Conservation (phyloP, 1,140 invertebrate genomes). For the Yoshiicerus persimilis region DNA sequence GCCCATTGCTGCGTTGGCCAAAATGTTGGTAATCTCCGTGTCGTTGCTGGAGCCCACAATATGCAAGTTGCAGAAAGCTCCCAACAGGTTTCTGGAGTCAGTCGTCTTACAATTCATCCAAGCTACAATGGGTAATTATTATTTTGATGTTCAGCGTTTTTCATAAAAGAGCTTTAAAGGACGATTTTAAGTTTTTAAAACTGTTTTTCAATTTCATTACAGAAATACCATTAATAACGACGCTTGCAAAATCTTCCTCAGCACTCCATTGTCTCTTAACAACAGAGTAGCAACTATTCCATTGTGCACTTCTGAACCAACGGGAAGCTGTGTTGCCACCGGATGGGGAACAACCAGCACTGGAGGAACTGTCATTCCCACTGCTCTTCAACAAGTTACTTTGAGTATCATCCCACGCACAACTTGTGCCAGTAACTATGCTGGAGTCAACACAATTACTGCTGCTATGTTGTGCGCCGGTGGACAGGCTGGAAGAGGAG, state of each 20-base stretch:
- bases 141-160: no score
- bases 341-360: constrained; percentile 27
- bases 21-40: constrained; percentile 31
- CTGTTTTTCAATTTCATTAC: neutral
- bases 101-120: constrained; percentile 56
- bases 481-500: neutral
- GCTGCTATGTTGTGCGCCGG: constrained; percentile 29
- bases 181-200: no score
- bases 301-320: constrained; percentile 6
- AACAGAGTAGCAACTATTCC: neutral
- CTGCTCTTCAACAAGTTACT: constrained; percentile 13
- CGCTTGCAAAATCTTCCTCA: constrained; percentile 44
- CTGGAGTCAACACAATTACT: constrained; percentile 33
- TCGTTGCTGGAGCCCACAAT: constrained; percentile 55
- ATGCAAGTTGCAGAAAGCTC: constrained; percentile 51
- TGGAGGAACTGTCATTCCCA: constrained; percentile 14
- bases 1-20: constrained; percentile 28
- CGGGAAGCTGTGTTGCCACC: neutral
- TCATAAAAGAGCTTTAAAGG: no score
- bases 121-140: constrained; percentile 56
- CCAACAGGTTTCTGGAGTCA: constrained; percentile 56
- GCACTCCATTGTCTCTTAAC: constrained; percentile 9
- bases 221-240: constrained; percentile 50
- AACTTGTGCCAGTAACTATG: neutral
- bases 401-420: neutral